phyloP scores from a whole-genome alignment of 2,797 vertebrate genomes.

The Rhynchonycteris naso region DNA sequence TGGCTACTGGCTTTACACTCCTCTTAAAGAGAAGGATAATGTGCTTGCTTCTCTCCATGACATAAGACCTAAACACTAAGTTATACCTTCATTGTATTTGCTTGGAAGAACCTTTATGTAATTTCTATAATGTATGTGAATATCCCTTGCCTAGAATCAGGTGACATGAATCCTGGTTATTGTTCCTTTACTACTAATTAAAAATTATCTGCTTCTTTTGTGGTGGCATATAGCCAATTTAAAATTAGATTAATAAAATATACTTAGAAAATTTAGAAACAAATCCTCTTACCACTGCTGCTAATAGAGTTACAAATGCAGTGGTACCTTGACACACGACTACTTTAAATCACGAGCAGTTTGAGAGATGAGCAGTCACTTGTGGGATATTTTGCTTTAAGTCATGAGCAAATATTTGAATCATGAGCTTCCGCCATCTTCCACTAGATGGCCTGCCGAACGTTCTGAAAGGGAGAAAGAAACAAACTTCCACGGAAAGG shows the following conservation, averaged over 20 bases:
- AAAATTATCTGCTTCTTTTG: not conserved
- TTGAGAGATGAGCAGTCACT: too few relatives aligned
- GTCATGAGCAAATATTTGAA: too few relatives aligned
- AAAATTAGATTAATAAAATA: constrained; percentile 27
- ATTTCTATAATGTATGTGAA: not conserved
- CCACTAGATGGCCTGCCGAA: too few relatives aligned
- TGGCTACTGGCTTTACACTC: too few relatives aligned
- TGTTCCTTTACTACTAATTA: not conserved
- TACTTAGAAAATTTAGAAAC: not conserved
- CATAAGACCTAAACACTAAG: not conserved
- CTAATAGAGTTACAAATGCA: not conserved
- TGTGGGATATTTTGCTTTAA: too few relatives aligned
- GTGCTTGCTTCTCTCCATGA: not conserved
- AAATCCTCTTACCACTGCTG: not conserved
- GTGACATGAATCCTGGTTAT: not conserved
- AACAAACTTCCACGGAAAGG: too few relatives aligned
- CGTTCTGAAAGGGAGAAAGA: too few relatives aligned
- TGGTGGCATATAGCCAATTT: not conserved
- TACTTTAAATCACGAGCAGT: too few relatives aligned
- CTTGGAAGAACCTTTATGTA: not conserved
- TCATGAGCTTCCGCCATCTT: too few relatives aligned
- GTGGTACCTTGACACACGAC: too few relatives aligned
- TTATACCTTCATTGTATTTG: not conserved
- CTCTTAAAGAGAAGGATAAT: not conserved
- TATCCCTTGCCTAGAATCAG: not conserved